Conservation (phyloP, 2,888 invertebrate species). For the Clusia tigrina region DNA sequence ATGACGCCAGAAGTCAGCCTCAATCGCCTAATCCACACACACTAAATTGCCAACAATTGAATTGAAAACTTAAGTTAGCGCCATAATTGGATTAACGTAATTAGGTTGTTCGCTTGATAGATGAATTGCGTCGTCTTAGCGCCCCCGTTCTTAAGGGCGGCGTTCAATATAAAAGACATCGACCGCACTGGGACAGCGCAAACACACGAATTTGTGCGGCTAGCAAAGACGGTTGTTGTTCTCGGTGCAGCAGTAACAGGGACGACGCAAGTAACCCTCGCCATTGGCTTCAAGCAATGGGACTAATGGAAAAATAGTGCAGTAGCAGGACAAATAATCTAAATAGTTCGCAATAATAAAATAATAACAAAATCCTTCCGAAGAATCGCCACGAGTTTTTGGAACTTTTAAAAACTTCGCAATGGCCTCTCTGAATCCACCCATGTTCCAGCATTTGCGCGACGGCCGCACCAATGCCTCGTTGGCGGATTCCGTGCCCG, state of each 20-base stretch:
- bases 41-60: constrained; percentile 48
- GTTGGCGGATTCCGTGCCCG: constrained; percentile 74
- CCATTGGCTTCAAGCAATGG: constrained; percentile 20
- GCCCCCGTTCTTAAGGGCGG: too few relatives aligned
- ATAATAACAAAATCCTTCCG: neutral
- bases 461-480: constrained; percentile 69
- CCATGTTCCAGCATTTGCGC: constrained; percentile 46
- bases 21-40: constrained; percentile 43
- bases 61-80: constrained; percentile 39
- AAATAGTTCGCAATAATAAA: neutral
- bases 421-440: constrained; percentile 47
- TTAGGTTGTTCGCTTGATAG: too few relatives aligned
- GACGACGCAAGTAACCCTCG: constrained; percentile 13
- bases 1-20: constrained; percentile 4
- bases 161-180: constrained; percentile 37
- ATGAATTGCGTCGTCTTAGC: constrained; percentile 34
- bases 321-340: neutral
- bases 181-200: constrained; percentile 20
- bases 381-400: neutral
- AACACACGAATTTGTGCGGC: constrained; percentile 11
- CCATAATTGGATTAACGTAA: constrained; percentile 55
- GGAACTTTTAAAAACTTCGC: too few relatives aligned
- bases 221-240: neutral
- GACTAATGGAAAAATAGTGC: neutral
- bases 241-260: neutral